Evolutionary conservation across 2,797 vertebrate species (phyloP), one percentile per base, ranked within the genome.

Genomic region (Notolabrus celidotus): DNA sequence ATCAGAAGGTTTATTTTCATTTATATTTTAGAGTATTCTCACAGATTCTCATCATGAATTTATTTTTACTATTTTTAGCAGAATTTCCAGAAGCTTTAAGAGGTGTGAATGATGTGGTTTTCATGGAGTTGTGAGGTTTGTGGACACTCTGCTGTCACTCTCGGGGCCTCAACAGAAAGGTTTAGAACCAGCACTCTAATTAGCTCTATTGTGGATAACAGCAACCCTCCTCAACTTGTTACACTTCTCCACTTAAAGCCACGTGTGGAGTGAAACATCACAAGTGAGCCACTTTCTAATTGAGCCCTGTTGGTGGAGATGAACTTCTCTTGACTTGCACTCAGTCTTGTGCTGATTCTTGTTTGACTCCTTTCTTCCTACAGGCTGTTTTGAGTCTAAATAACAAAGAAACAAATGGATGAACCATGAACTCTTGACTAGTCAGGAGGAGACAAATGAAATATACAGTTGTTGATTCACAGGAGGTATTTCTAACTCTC

Each of bases 391-490:
- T 34, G 36, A 41, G 42, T 53, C 67, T 17, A 43, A 51, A 27
- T 54, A 59, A 80, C 50, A 68, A 73, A 50, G 46, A 47, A 49
- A 7, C 25, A 34, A 67, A 65, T 55, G 58, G 78, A 70, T 41
- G 54, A 66, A 64, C 9, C 31, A 67, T 61, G 63, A 81, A 49
- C 42, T 31, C n/a, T 38, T 62, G 45, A 71, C 84, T 74, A 57
- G 74, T 80, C 76, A 67, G 55, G 34, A 22, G 52, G 39, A 80
- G 58, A 71, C 68, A 59, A 76, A 62, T 39, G 27, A 82, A 71
- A 58, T 27, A 31, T 54, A 59, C 66, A 69, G 70, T 84, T 83
- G 74, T 86, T 81, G 50, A 62, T 66, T 83, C 60, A 57, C 56
- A 19, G 58, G 66, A 68, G 78, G 43, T 74, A 58, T 63, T 70